Base-by-base conservation (phyloP, 1,140 invertebrate species). In the Aphelenchoides fujianensis region DNA sequence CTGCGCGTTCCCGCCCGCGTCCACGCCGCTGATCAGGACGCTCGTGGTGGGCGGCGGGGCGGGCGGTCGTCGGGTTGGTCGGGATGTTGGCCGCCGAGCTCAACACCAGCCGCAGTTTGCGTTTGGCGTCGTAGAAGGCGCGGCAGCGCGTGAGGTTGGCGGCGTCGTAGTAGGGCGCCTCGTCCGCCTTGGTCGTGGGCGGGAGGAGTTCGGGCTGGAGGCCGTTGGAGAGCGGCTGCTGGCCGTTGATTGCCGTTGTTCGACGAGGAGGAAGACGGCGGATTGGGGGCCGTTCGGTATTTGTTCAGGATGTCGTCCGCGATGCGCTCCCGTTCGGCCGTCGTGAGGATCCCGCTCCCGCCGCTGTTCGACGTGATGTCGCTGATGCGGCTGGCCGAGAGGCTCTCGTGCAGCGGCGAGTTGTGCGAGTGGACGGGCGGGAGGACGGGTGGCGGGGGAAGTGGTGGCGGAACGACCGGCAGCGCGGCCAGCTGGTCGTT, bases 231-330 rank as follows among this genome's bases (percentile, higher is more conserved):
- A 48, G 41, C 23, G 41, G 41, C n/a, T n/a, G 12, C 41, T 12
- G 9, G 7, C n/a, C n/a, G 59, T 61, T 31, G 59, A 61, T 61
- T 31, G 31, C 16, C 2, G 59, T 34, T 28, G 27, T n/a, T 61
- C 30, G 59, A 61, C n/a, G n/a, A n/a, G n/a, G n/a, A n/a, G 36
- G 31, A 61, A 28, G 59, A 0, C 5, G 41, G 32, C 59, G n/a
- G 1, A 27, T 52, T 54, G 23, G 41, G 27, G 9, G 64, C 30
- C 59, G 91, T 89, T 16, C 94, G 88, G 85, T 97, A 97, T 83
- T 96, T 97, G 30, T 92, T 93, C 74, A 97, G 88, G 80, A 97
- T 97, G 81, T 96, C 94, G 82, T 97, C 94, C 12, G 91, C 90
- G 41, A 89, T 89, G 48, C 72, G 30, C 23, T 76, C 54, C 32